Evolutionary conservation across 2,888 invertebrate genomes (phyloP).

Genomic region (Aphrophora alni): DNA sequence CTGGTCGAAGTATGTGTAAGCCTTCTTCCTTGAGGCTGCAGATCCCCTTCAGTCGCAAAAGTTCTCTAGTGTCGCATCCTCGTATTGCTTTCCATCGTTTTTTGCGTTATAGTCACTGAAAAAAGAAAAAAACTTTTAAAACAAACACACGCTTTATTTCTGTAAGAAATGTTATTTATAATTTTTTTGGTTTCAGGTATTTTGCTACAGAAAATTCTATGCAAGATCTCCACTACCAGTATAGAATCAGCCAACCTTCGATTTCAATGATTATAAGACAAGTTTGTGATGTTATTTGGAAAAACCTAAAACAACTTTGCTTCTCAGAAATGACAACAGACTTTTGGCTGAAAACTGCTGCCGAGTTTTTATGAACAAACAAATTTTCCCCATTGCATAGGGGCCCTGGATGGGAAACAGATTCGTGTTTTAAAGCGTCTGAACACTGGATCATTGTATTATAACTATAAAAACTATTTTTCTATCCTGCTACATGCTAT

Average conservation of each 20-base stretch:
- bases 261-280: slow-evolving; percentile 15
- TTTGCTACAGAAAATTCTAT: slow-evolving; percentile 11
- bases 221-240: slow-evolving; percentile 21
- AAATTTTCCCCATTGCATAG: slow-evolving; percentile 52
- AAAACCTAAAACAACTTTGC: slow-evolving; percentile 12
- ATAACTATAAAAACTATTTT: slow-evolving; percentile 50
- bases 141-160: not conserved
- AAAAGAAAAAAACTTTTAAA: not conserved
- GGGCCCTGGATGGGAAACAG: slow-evolving; percentile 49
- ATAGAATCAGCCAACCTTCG: not conserved
- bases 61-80: not conserved
- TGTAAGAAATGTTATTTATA: not conserved
- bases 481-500: slow-evolving; percentile 48
- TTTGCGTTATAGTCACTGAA: not conserved
- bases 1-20: not conserved
- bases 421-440: slow-evolving; percentile 46
- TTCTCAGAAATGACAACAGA: slow-evolving; percentile 10
- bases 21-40: slow-evolving; percentile 2
- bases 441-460: slow-evolving; percentile 48
- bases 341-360: slow-evolving; percentile 21
- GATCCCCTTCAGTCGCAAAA: slow-evolving; percentile 6
- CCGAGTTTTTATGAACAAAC: slow-evolving; percentile 35
- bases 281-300: slow-evolving; percentile 24
- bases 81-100: not conserved
- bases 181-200: not conserved